These are phyloP conservation scores for Drosophila anomalata DNA, from an alignment of 2,888 invertebrate genomes.

Conservation along the genomic window DNA sequence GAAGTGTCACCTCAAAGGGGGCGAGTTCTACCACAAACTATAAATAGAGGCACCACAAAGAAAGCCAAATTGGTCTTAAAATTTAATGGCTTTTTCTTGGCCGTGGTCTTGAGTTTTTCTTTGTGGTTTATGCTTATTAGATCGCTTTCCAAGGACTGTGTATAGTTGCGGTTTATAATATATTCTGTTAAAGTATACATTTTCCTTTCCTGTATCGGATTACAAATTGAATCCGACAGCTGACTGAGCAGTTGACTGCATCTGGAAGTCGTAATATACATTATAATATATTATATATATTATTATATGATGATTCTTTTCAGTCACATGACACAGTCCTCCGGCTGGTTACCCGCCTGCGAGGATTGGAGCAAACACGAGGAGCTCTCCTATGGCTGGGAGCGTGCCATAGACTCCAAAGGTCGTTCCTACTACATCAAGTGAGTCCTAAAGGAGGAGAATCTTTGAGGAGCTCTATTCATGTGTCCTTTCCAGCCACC, in stretches of 20 bases:
- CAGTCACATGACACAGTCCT: slow-evolving; percentile 92
- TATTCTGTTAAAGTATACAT: neutral
- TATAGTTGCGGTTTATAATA: slow-evolving; percentile 17
- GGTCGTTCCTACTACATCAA: slow-evolving; percentile 92
- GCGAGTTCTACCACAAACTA: neutral
- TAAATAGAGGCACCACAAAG: slow-evolving; percentile 3
- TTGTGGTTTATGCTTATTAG: neutral
- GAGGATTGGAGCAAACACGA: slow-evolving; percentile 90
- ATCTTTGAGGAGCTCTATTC: neutral
- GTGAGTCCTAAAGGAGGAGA: slow-evolving; percentile 84
- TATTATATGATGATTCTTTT: neutral
- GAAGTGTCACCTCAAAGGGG: neutral
- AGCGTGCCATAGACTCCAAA: slow-evolving; percentile 92
- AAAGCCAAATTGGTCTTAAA: neutral
- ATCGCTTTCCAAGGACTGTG: slow-evolving; percentile 6
- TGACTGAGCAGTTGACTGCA: slow-evolving; percentile 10
- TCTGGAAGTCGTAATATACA: neutral
- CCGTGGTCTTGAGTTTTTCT: neutral
- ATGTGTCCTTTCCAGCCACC: slow-evolving; percentile 85
- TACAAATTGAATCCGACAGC: slow-evolving; percentile 25
- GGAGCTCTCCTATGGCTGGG: slow-evolving; percentile 95
- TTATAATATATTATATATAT: too few relatives aligned
- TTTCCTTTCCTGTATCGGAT: slow-evolving; percentile 5
- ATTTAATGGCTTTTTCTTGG: neutral
- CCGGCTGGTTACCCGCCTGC: slow-evolving; percentile 94